Percentiles rank a stretch among this genome's conserved stretches.
phyloP scores from a whole-genome alignment of 2,797 vertebrate genomes.

The Thamnophis elegans region DNA sequence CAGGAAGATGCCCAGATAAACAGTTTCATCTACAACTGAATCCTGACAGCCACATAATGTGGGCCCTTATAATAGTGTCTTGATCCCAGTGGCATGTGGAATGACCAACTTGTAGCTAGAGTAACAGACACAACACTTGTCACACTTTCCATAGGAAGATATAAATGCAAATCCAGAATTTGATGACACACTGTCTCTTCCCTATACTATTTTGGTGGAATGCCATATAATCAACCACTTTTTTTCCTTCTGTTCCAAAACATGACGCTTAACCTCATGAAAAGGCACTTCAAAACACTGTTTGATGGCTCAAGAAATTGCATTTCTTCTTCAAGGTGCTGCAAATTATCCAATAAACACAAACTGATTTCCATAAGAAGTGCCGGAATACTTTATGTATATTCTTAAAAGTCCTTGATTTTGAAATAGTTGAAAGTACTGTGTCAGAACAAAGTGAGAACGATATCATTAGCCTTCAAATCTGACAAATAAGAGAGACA shows the following conservation, averaged over 20 bases:
- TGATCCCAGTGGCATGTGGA: background rate
- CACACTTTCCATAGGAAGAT: background rate
- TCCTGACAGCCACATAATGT: background rate
- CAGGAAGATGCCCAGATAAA: background rate
- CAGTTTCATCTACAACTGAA: background rate
- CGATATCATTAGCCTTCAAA: constrained; percentile 71
- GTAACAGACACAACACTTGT: background rate
- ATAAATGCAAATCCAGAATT: constrained; percentile 38
- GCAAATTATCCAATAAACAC: constrained; percentile 56
- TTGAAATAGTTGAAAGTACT: constrained; percentile 66
- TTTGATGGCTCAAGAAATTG: constrained; percentile 52
- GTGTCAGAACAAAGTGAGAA: constrained; percentile 68
- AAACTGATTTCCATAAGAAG: constrained; percentile 65
- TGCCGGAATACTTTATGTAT: constrained; percentile 53
- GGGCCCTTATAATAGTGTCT: background rate
- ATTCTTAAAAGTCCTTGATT: constrained; percentile 60
- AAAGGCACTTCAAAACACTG: constrained; percentile 61
- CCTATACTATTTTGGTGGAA: constrained; percentile 55
- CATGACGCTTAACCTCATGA: constrained; percentile 39
- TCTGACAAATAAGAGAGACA: constrained; percentile 73
- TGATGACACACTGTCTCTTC: constrained; percentile 35
- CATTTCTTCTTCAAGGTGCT: constrained; percentile 58
- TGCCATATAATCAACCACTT: constrained; percentile 47
- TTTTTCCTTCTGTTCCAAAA: constrained; percentile 54
- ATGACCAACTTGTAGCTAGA: background rate